Conservation (phyloP, 2,888 invertebrate species). For the Octonoba sinensis region DNA sequence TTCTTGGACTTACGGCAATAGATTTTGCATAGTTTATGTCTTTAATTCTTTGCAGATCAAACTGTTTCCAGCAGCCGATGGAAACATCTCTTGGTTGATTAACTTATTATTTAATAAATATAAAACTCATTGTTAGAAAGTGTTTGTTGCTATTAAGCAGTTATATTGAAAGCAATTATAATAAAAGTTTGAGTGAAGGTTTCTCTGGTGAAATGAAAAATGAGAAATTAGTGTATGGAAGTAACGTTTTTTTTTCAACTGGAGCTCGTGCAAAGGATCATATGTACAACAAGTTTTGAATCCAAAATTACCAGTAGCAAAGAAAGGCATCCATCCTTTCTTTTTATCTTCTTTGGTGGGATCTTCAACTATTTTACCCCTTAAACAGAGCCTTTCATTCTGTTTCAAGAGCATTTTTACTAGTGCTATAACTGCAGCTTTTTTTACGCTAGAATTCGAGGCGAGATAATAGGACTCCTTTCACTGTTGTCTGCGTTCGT, state of each 20-base stretch:
- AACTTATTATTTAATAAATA: too few relatives aligned
- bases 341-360: slow-evolving; percentile 85
- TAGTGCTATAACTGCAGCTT: slow-evolving; percentile 93
- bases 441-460: slow-evolving; percentile 94
- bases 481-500: slow-evolving; percentile 88
- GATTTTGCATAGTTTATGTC: slow-evolving; percentile 88
- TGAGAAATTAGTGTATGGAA: too few relatives aligned
- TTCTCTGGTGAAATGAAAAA: too few relatives aligned
- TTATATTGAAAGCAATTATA: too few relatives aligned
- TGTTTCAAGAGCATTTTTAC: slow-evolving; percentile 89
- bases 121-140: too few relatives aligned
- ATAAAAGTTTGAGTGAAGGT: too few relatives aligned
- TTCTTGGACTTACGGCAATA: slow-evolving; percentile 97
- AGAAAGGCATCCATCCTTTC: slow-evolving; percentile 95
- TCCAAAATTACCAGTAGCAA: slow-evolving; percentile 95
- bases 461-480: slow-evolving; percentile 87
- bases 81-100: too few relatives aligned
- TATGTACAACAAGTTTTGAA: slow-evolving; percentile 97
- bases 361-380: slow-evolving; percentile 84
- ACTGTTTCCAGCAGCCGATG: slow-evolving; percentile 93
- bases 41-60: slow-evolving; percentile 92
- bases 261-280: slow-evolving; percentile 91
- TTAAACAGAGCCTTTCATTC: slow-evolving; percentile 83
- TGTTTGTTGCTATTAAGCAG: too few relatives aligned
- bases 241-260: too few relatives aligned